Base-by-base conservation (phyloP, 1,140 invertebrate genomes). In the Patella vulgata region DNA sequence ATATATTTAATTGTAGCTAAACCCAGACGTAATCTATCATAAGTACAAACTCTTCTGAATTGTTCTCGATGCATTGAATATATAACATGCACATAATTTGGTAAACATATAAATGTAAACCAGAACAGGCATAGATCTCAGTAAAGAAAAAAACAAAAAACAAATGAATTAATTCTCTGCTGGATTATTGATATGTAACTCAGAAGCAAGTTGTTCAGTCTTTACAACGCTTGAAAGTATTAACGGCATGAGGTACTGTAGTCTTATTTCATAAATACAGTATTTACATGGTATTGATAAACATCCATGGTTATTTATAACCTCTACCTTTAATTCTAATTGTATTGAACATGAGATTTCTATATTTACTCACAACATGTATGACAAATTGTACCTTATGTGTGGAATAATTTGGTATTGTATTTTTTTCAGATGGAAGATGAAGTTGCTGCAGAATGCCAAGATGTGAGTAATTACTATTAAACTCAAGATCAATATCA, bases 381-480 rank as follows among this genome's bases (percentile, higher is more conserved):
- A 17, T 14, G 12, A 43, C 21, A 14, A 42, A 21, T 36, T 50
- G 21, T n/a, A n/a, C n/a, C 12, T 46, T 59, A 25, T 46, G 46
- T 14, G n/a, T 30, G 11, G 42, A 63, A 60, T 19, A 62, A 19
- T 31, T 36, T 31, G 27, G 6, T 43, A 50, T 44, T 58, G 59
- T 57, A 71, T 62, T 48, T 59, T 44, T 75, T 77, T 60, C 66
- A 79, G 77, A 62, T 64, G 47, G 59, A 65, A 33, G 57, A 71
- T 30, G 66, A 70, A 39, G 58, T 81, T 27, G 66, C 73, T 23
- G 28, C 43, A 40, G 57, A 59, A 25, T 81, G 79, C 44, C 76
- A 81, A 46, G 66, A 81, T 75, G 79, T 81, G 66, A 78, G 79
- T 77, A 50, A n/a, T 36, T 12, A 52, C 42, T 58, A 42, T 44